Evolutionary conservation across 2,113 vertebrate genomes (phyloP).

Genomic region (Daubentonia madagascariensis): DNA sequence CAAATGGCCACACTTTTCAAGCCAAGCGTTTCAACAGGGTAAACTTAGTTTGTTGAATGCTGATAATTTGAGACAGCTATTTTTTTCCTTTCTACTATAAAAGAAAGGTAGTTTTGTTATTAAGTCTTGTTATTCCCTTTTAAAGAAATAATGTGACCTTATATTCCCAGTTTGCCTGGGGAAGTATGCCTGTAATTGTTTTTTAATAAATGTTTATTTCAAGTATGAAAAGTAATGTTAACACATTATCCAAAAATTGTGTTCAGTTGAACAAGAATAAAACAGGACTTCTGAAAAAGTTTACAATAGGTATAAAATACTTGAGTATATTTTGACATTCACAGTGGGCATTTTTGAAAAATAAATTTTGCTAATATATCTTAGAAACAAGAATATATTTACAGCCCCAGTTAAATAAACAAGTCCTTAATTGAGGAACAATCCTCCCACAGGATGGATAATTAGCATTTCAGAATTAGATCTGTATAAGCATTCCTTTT

Average conservation of each 20-base stretch:
- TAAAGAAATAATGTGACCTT: background rate
- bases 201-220: slow-evolving; percentile 79
- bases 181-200: background rate
- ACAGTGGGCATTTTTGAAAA: slow-evolving; percentile 70
- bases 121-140: background rate
- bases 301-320: slow-evolving; percentile 72
- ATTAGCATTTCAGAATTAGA: slow-evolving; percentile 4
- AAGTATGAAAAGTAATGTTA: slow-evolving; percentile 78
- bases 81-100: background rate
- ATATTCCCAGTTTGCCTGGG: background rate
- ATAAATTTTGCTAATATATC: slow-evolving; percentile 73
- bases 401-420: slow-evolving; percentile 64
- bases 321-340: slow-evolving; percentile 71
- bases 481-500: background rate
- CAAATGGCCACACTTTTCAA: slow-evolving; percentile 98
- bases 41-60: slow-evolving; percentile 65
- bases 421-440: background rate
- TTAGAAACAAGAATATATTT: slow-evolving; percentile 70
- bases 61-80: slow-evolving; percentile 44
- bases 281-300: slow-evolving; percentile 68
- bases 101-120: slow-evolving; percentile 22
- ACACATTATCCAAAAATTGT: slow-evolving; percentile 68
- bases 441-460: background rate
- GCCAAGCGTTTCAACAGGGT: slow-evolving; percentile 99
- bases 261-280: slow-evolving; percentile 74